These are phyloP conservation scores for Rhinoderma darwinii DNA, from an alignment of 2,113 vertebrate genomes.

Conservation along the genomic window DNA sequence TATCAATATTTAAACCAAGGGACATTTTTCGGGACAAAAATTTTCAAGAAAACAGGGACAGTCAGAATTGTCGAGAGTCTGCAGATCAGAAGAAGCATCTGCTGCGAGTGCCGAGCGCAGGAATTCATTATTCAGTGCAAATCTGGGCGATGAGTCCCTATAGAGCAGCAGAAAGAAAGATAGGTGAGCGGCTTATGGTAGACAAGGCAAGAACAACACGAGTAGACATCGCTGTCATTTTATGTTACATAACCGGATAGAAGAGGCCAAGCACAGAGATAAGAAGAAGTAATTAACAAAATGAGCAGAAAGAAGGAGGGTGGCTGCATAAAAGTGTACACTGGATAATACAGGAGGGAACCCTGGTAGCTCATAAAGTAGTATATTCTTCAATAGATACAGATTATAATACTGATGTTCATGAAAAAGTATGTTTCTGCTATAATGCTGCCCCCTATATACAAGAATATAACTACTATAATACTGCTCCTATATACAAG, in stretches of 20 bases:
- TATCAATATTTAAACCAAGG: not conserved
- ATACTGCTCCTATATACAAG: too few relatives aligned
- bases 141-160: not conserved
- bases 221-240: slow-evolving; percentile 15
- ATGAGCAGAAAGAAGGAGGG: not conserved
- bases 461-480: too few relatives aligned
- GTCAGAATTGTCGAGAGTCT: not conserved
- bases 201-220: not conserved
- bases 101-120: not conserved
- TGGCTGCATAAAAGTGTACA: not conserved
- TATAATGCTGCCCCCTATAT: too few relatives aligned
- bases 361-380: too few relatives aligned
- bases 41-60: not conserved
- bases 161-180: not conserved
- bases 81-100: slow-evolving; percentile 21
- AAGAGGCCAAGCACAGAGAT: not conserved
- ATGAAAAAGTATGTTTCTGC: too few relatives aligned
- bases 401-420: too few relatives aligned
- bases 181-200: not conserved
- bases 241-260: slow-evolving; percentile 15
- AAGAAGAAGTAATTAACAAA: slow-evolving; percentile 23
- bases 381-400: too few relatives aligned
- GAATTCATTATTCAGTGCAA: slow-evolving; percentile 25
- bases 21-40: not conserved
- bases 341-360: not conserved